Percentiles rank a stretch among this genome's conserved stretches.
Evolutionary conservation across 1,140 invertebrate genomes (phyloP).

Genomic region (Cydia fagiglandana): DNA sequence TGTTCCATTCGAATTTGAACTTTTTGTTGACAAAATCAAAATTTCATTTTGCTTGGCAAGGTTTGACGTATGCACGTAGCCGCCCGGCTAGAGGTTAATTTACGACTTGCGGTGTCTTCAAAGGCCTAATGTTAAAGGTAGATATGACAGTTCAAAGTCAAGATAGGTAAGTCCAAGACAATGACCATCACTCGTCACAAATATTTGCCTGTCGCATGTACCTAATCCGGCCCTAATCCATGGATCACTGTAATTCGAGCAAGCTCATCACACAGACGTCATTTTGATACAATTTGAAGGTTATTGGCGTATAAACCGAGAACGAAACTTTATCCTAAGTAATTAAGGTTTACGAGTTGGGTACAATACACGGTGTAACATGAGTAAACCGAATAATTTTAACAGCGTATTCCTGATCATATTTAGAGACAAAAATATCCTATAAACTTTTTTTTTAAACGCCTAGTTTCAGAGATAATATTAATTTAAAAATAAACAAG

Average conservation of each 20-base stretch:
- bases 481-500: no score
- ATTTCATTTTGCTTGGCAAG: no score
- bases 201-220: slow-evolving; percentile 54
- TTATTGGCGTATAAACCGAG: slow-evolving; percentile 21
- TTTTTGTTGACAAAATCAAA: no score
- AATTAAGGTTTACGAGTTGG: slow-evolving; percentile 20
- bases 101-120: background rate
- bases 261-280: slow-evolving; percentile 17
- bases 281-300: slow-evolving; percentile 21
- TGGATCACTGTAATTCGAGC: slow-evolving; percentile 11
- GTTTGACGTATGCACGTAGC: no score
- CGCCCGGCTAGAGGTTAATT: no score
- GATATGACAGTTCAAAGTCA: background rate
- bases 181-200: slow-evolving; percentile 48
- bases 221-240: slow-evolving; percentile 50
- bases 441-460: no score
- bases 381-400: no score
- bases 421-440: no score
- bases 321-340: slow-evolving; percentile 9
- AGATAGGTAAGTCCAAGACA: slow-evolving; percentile 30
- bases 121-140: background rate
- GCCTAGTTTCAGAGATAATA: no score
- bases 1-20: no score
- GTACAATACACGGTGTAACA: background rate
- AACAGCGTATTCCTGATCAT: no score